Evolutionary conservation across 2,113 vertebrate species (phyloP).

Genomic region (Paramisgurnus dabryanus): DNA sequence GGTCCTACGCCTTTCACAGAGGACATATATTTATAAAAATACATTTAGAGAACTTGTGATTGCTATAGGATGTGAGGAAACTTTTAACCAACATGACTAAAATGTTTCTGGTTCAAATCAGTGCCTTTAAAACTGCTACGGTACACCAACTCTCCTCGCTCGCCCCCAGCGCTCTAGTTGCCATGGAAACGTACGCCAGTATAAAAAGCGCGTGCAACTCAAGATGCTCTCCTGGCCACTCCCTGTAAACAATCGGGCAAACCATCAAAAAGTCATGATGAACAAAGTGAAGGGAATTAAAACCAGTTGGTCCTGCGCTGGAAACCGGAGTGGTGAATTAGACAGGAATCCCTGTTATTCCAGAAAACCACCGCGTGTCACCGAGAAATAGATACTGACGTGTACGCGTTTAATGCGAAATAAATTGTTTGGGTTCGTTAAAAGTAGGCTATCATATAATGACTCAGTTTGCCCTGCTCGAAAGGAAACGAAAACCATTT

Average conservation of each 20-base stretch:
- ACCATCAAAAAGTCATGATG: neutral
- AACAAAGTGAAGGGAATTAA: neutral
- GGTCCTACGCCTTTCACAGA: too few species aligned
- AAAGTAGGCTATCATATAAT: neutral
- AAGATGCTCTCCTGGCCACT: constrained; percentile 27
- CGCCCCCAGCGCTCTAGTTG: constrained; percentile 26
- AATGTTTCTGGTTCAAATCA: too few species aligned
- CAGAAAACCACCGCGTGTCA: neutral
- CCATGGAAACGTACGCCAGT: constrained; percentile 30
- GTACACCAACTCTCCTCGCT: neutral
- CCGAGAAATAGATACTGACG: neutral
- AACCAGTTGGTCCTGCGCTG: constrained; percentile 9
- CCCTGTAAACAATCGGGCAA: constrained; percentile 25
- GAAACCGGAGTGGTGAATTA: neutral
- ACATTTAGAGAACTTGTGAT: too few species aligned
- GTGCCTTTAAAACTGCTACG: neutral
- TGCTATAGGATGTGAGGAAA: too few species aligned
- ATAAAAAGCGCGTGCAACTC: constrained; percentile 22
- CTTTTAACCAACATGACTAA: too few species aligned
- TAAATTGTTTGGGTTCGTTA: neutral
- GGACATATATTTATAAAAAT: too few species aligned
- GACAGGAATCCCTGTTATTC: neutral
- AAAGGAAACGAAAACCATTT: too few species aligned
- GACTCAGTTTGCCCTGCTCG: neutral
- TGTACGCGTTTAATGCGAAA: neutral